phyloP scores from a whole-genome alignment of 1,140 invertebrate genomes.

The Drosophila seguyi region DNA sequence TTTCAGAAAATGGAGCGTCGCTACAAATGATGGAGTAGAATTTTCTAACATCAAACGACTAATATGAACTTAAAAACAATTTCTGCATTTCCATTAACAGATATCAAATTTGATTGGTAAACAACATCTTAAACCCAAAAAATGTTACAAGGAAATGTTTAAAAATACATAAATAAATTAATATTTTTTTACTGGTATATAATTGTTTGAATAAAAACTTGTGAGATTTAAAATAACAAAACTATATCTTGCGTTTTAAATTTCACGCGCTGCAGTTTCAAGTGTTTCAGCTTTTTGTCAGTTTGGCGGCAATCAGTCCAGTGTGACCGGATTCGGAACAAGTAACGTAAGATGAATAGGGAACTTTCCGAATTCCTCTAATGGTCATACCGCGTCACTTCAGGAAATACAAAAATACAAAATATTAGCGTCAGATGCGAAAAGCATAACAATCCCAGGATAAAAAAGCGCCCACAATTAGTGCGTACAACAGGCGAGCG shows the following conservation, averaged over 20 bases:
- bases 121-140: background rate
- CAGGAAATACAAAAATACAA: slow-evolving; percentile 24
- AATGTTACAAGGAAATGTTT: background rate
- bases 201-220: too few species aligned
- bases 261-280: background rate
- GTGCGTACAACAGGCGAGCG: slow-evolving; percentile 55
- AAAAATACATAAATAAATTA: too few species aligned
- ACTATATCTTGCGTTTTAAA: background rate
- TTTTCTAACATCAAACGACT: background rate
- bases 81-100: too few species aligned
- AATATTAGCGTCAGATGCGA: slow-evolving; percentile 31
- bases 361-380: background rate
- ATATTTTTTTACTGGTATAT: too few species aligned
- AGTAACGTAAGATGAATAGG: background rate
- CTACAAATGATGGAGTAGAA: background rate
- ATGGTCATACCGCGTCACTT: slow-evolving; percentile 3
- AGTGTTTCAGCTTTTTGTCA: background rate
- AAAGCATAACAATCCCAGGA: slow-evolving; percentile 40
- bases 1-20: slow-evolving; percentile 7
- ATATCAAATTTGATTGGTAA: background rate
- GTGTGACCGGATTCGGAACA: background rate
- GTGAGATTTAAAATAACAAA: too few species aligned
- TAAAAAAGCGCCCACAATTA: slow-evolving; percentile 51
- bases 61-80: background rate
- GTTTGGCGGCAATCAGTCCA: background rate